Base-by-base conservation (phyloP, 1,140 invertebrate genomes). In the Cotesia glomerata region DNA sequence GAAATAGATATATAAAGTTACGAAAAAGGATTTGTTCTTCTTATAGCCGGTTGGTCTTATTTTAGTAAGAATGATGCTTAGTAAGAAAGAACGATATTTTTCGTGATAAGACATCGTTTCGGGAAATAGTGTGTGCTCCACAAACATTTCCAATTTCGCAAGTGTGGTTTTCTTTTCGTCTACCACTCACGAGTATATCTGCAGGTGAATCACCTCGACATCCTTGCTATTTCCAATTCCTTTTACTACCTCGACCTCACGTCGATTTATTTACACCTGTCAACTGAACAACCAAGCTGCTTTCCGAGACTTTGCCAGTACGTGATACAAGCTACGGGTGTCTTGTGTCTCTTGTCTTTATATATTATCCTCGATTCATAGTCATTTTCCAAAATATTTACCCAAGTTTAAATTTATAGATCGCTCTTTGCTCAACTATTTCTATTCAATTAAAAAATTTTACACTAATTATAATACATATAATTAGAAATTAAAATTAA, bases 121-220 rank as follows among this genome's bases (percentile, higher is more conserved):
- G 18, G 14, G 34, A 65, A 65, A 65, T 65, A 65, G 63, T 65
- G 36, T 51, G 45, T 5, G 16, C 34, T 14, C 5, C 14, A 18
- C n/a, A 9, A 35, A 69, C 35, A 70, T 61, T 61, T 74, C 72
- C 75, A 76, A 76, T 76, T 76, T 72, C 67, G 34, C 72, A 63
- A 76, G 71, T 76, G 74, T 69, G 67, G 61, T 61, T 76, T 69
- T 65, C 26, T 66, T 65, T 45, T 7, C 39, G 39, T 45, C 39
- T 45, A 45, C 11, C 39, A 2, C 39, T 9, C 39, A 45, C 39
- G 11, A 9, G 58, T 45, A 26, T 66, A 52, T 56, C 58, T 54
- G 14, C 59, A 61, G 59, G 49, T 62, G 69, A 63, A 62, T 34
- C 39, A 65, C 54, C 45, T 73, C 58, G n/a, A 26, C 16, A 69